Evolutionary conservation across 2,888 invertebrate genomes (phyloP).

Genomic region (Odontothrips loti): DNA sequence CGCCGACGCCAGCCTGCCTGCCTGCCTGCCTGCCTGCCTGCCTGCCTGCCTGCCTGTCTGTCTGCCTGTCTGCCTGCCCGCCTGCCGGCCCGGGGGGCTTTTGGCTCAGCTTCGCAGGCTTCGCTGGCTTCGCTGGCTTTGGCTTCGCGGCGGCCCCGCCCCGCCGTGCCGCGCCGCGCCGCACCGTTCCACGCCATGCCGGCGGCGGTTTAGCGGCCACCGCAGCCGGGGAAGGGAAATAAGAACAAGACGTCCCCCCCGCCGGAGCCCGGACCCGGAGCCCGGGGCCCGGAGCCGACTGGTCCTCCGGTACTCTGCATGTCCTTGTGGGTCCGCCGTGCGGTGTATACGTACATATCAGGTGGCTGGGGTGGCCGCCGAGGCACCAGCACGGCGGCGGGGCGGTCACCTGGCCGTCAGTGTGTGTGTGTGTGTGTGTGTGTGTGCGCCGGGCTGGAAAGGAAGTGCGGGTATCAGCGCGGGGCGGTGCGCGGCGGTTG

Average conservation of each 20-base stretch:
- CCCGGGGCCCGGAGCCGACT: not conserved
- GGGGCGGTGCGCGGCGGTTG: not conserved
- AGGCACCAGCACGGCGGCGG: not conserved
- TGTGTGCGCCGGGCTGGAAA: not conserved
- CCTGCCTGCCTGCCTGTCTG: too few species aligned
- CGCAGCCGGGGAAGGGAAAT: not conserved
- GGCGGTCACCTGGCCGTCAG: conserved; percentile 5
- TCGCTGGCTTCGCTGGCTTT: too few species aligned
- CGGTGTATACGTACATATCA: not conserved
- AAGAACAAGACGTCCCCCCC: not conserved
- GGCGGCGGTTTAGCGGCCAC: not conserved
- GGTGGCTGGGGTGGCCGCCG: not conserved
- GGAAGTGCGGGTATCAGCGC: conserved; percentile 14
- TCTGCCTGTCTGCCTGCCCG: too few species aligned
- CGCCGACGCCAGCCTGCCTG: too few species aligned
- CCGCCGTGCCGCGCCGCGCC: not conserved
- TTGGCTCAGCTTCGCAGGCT: not conserved
- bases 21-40: too few species aligned
- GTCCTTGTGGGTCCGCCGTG: too few species aligned
- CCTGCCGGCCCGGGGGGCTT: not conserved
- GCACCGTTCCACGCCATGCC: not conserved
- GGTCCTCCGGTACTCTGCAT: not conserved
- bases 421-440: not conserved
- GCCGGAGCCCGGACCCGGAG: not conserved
- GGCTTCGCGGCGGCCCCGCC: not conserved